Percentiles rank a stretch among this genome's conserved stretches.
phyloP scores from a whole-genome alignment of 2,113 vertebrate genomes.

The Larimichthys polyactis region DNA sequence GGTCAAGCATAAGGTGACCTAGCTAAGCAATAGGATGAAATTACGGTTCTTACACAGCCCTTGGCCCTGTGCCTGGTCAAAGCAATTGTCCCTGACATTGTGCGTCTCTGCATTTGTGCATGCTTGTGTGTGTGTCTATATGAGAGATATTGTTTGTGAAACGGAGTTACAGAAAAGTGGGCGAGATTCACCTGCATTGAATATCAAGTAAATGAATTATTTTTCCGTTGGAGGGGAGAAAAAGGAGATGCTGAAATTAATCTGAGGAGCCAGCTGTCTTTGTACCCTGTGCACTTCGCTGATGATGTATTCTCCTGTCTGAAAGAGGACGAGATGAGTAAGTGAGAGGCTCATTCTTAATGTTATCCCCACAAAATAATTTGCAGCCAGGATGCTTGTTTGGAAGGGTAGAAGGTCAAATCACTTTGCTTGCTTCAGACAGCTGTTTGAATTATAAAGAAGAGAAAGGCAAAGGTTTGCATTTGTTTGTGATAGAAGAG shows the following conservation, averaged over 20 bases:
- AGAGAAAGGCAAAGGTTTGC: neutral
- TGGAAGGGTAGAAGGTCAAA: conserved; percentile 42
- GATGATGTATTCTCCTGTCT: conserved; percentile 74
- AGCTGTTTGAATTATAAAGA: conserved; percentile 4
- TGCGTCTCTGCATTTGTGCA: conserved; percentile 26
- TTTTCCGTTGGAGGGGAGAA: conserved; percentile 58
- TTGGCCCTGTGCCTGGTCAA: conserved; percentile 75
- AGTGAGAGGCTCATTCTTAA: conserved; percentile 43
- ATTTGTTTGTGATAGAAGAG: conserved; percentile 3
- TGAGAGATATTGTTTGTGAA: neutral
- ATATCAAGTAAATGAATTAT: conserved; percentile 74
- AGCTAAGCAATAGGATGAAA: conserved; percentile 70
- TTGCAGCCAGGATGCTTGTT: conserved; percentile 30
- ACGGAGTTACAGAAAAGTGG: conserved; percentile 32
- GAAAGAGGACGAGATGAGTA: conserved; percentile 62
- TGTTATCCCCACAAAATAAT: conserved; percentile 48
- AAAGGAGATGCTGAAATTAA: conserved; percentile 67
- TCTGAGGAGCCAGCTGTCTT: conserved; percentile 71
- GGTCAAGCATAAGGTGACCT: conserved; percentile 76
- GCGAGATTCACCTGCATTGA: conserved; percentile 57
- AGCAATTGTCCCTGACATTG: conserved; percentile 76
- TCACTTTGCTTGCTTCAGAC: conserved; percentile 9
- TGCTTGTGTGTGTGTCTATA: conserved; percentile 28
- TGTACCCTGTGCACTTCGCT: conserved; percentile 64
- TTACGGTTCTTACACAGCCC: conserved; percentile 64